Base-by-base conservation (phyloP, 2,113 vertebrate genomes). In the Mugil cephalus region DNA sequence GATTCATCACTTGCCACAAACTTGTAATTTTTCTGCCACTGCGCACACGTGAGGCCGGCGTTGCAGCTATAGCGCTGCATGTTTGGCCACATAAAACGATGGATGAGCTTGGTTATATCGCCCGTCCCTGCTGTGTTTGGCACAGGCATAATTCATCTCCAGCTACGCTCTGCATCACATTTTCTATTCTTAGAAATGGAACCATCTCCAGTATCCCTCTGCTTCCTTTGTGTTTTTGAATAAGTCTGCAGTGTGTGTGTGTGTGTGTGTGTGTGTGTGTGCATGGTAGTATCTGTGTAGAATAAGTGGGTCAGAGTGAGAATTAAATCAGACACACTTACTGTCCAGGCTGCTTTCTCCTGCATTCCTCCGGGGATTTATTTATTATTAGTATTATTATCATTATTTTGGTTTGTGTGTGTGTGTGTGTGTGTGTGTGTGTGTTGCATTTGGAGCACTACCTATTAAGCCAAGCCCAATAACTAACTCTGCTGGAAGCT, bases 181-280 rank as follows among this genome's bases (percentile, higher is more conserved):
- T 13, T 69, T 76, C 85, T 91, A 90, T 87, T 84, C 77, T 88
- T 86, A 87, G 89, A 88, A 87, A 78, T 40, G 30, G 61, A 82
- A 88, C 62, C 85, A 74, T 82, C 75, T 77, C 68, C 56, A 81
- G 74, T 53, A 68, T 74, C 79, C 60, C 72, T 60, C 74, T 12
- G 45, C 70, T 73, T 54, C 63, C 71, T 70, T 74, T 84, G 69
- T 77, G 65, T 79, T 76, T 70, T 73, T 82, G 64, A 79, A 84
- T 79, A 80, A 48, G 65, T 69, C 69, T 61, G 45, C 50, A 66
- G 17, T 11, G 7, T 68, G 38, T 63, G 34, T 52, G 38, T 63
- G 34, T 52, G 58, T 40, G 21, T 48, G 40, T 30, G 24, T 43
- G 45, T 69, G 52, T 48, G 56, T 63, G 52, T 30, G 60, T 51